Conservation (phyloP, 1,140 invertebrate genomes). For the Acromyrmex echinatior region DNA sequence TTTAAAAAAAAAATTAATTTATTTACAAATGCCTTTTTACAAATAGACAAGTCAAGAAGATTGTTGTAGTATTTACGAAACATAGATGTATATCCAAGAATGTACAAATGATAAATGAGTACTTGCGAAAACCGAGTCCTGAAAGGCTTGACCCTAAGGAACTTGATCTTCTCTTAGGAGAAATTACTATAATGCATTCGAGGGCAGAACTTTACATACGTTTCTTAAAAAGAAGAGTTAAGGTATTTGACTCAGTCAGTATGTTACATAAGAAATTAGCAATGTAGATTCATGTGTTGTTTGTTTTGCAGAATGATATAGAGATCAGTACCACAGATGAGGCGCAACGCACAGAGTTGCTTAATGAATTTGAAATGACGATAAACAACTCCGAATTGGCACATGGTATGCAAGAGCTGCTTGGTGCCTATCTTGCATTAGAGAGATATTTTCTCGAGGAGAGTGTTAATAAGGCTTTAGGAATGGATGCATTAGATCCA, state of each 20-base stretch:
- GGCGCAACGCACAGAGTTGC: conserved; percentile 86
- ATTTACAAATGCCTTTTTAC: conserved; percentile 15
- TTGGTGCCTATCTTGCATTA: conserved; percentile 96
- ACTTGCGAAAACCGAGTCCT: conserved; percentile 85
- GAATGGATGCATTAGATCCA: conserved; percentile 92
- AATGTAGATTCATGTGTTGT: conserved; percentile 18
- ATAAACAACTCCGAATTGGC: conserved; percentile 93
- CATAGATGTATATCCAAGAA: conserved; percentile 91
- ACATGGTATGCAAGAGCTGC: conserved; percentile 95
- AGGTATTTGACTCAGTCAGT: conserved; percentile 85
- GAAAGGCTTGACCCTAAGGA: conserved; percentile 93
- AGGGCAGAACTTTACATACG: conserved; percentile 96
- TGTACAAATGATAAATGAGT: conserved; percentile 89
- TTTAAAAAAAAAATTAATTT: not conserved
- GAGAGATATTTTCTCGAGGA: conserved; percentile 99
- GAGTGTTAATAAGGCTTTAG: conserved; percentile 97
- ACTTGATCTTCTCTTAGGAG: conserved; percentile 95
- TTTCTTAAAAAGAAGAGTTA: conserved; percentile 94
- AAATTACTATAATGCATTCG: conserved; percentile 97
- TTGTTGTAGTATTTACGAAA: conserved; percentile 93
- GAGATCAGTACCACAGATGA: conserved; percentile 89
- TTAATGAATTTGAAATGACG: conserved; percentile 89
- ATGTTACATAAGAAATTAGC: not conserved
- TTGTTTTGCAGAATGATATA: conserved; percentile 88
- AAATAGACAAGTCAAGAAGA: conserved; percentile 85